Evolutionary conservation across 2,113 vertebrate genomes (phyloP), one percentile per base, ranked within the genome.

Genomic region (Cercocebus atys): DNA sequence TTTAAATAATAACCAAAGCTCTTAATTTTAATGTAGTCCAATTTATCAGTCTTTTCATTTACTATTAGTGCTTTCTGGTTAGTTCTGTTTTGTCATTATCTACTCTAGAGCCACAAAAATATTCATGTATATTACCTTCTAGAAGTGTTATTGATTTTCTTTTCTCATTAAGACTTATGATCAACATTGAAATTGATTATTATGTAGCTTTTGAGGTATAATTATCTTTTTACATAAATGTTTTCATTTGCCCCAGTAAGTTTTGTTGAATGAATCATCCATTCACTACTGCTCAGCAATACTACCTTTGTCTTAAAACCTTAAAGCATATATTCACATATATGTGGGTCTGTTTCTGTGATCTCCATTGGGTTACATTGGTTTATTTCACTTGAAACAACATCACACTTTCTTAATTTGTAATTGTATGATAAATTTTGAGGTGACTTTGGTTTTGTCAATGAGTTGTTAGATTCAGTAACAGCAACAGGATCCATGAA

Each of bases 81-180:
- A 88, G 7, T 66, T 94, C 84, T 94, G n/a, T 88, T 93, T 84
- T 91, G 52, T 66, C 32, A 84, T 83, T 93, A 68, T 40, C 32
- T 85, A 55, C 40, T 85, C 59, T 88, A 87, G 7, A 79, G 70
- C 3, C 52, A 93, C 17, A 73, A 95, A 93, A 95, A 70, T 96
- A 84, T 75, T 93, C 64, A 79, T 75, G 17, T 80, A 13, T 91
- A 85, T 93, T 95, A 88, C 45, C 40, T 92, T 83, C 64, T 40
- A 93, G 55, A 93, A 79, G 66, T 38, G 75, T 84, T 85, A 94
- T 93, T 68, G 83, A 95, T 94, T 95, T 88, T 2, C 25, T 93
- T 95, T 93, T 88, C 47, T 97, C 45, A 80, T 85, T 96, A 68
- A 97, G 78, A 92, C 43, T 96, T 91, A 88, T 45, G 55, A 59